phyloP scores from a whole-genome alignment of 2,113 vertebrate species.

The human (Homo sapiens) region GRCh38 chr2:76669501-76670000 shows the following conservation, averaged over 20 bases:
- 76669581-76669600: not conserved
- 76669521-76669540: not conserved
- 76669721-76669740: not conserved
- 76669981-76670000: not conserved
- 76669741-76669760: not conserved
- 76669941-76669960: not conserved
- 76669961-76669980: not conserved
- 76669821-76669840: not conserved
- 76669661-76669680: not conserved
- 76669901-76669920: not conserved
- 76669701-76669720: not conserved
- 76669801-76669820: not conserved
- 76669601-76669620: not conserved
- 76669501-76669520: not conserved
- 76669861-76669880: not conserved
- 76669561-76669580: not conserved
- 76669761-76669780: not conserved
- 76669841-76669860: not conserved
- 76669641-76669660: not conserved
- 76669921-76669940: not conserved
- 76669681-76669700: not conserved
- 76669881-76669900: not conserved
- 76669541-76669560: not conserved
- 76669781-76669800: not conserved
- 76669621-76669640: not conserved